Percentiles rank a stretch among this genome's conserved stretches.
Conservation (phyloP, 1,140 invertebrate species). For the Apolygus lucorum region DNA sequence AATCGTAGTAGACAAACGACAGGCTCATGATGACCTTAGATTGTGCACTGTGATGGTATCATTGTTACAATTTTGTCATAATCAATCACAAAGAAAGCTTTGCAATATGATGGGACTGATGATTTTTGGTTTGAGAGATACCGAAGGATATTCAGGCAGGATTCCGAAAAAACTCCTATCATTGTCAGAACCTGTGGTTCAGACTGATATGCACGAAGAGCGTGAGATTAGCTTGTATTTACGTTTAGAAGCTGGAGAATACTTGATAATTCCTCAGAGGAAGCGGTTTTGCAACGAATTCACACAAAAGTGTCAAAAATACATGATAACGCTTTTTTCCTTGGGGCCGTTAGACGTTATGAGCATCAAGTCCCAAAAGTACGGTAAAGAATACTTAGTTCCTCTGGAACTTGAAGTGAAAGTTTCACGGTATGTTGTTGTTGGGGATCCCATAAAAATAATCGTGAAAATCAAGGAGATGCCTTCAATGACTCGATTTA, state of each 20-base stretch:
- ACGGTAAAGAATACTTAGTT: background rate
- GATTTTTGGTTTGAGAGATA: background rate
- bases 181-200: background rate
- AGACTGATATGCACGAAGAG: background rate
- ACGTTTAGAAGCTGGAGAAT: background rate
- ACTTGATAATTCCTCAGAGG: background rate
- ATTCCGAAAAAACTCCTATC: background rate
- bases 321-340: background rate
- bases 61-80: no score
- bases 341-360: background rate
- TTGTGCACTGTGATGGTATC: background rate
- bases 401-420: background rate
- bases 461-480: background rate
- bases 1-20: no score
- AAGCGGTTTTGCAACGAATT: no score
- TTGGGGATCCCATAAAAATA: background rate
- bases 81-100: no score
- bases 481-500: background rate
- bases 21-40: no score
- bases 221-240: background rate
- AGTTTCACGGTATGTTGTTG: background rate
- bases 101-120: background rate
- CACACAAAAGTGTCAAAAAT: no score
- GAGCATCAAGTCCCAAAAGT: background rate
- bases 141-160: background rate